Percentiles rank a stretch among this genome's conserved stretches.
These are phyloP conservation scores for Brevipalpus yothersi DNA, from an alignment of 1,140 invertebrate species.

Conservation along the genomic window DNA sequence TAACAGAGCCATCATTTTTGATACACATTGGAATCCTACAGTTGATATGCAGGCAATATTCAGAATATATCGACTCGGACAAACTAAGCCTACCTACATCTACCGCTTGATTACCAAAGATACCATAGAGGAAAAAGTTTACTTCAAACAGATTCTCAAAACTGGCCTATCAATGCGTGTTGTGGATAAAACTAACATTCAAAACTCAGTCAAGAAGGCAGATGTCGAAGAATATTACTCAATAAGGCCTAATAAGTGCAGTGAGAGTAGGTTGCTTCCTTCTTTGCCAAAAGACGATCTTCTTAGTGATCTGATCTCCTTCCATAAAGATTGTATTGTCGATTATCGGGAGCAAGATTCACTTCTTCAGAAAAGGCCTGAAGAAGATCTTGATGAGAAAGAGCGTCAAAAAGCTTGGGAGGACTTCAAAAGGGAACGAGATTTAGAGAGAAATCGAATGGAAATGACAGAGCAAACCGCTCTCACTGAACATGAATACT, in stretches of 20 bases:
- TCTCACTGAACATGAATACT: too few species aligned
- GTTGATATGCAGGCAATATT: slow-evolving; percentile 96
- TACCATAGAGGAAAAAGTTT: not conserved
- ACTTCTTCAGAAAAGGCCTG: slow-evolving; percentile 64
- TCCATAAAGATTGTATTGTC: slow-evolving; percentile 39
- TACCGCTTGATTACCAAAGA: not conserved
- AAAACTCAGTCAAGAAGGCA: too few species aligned
- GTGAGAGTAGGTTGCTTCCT: too few species aligned
- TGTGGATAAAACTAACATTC: not conserved
- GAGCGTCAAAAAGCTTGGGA: slow-evolving; percentile 80
- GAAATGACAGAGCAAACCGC: too few species aligned
- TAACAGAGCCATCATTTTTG: too few species aligned
- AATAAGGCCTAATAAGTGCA: too few species aligned
- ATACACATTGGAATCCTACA: slow-evolving; percentile 99
- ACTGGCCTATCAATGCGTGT: not conserved
- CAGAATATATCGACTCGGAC: slow-evolving; percentile 85
- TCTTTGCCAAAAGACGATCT: slow-evolving; percentile 39
- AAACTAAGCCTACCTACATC: not conserved
- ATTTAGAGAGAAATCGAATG: too few species aligned
- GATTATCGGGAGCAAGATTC: slow-evolving; percentile 83
- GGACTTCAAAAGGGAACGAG: slow-evolving; percentile 57
- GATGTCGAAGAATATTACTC: too few species aligned
- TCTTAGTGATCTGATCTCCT: slow-evolving; percentile 53
- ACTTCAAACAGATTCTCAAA: not conserved
- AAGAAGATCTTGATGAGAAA: slow-evolving; percentile 69